A percentile compares a stretch with the other conserved stretches of the same genome.
Conservation (phyloP, 2,113 vertebrate genomes). For the Tyrannus savana region DNA sequence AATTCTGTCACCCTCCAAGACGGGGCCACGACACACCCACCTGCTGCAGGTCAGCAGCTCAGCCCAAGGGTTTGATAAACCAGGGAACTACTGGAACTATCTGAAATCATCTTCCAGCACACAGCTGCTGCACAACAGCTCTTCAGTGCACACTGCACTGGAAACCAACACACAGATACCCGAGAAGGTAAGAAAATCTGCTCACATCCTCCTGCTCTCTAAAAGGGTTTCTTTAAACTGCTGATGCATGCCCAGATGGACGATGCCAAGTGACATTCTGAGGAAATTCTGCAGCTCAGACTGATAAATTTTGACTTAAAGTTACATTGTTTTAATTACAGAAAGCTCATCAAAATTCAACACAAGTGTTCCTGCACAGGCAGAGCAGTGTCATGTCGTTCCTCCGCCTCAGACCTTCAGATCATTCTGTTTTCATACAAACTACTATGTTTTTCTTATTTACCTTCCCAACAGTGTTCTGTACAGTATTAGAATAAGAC, state of each 20-base stretch:
- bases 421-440: neutral
- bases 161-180: neutral
- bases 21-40: neutral
- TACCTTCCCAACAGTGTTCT: neutral
- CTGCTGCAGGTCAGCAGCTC: neutral
- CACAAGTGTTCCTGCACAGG: neutral
- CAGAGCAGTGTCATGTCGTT: neutral
- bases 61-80: neutral
- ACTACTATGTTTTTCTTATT: neutral
- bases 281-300: neutral
- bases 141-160: neutral
- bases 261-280: neutral
- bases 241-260: neutral
- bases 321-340: neutral
- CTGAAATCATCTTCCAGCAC: neutral
- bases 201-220: neutral
- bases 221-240: neutral
- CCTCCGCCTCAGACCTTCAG: neutral
- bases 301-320: neutral
- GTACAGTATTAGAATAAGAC: neutral
- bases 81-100: neutral
- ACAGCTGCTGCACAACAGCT: neutral
- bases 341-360: neutral
- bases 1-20: neutral
- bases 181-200: neutral